Evolutionary conservation across 2,888 invertebrate species (phyloP).

Genomic region (Theretra japonica): DNA sequence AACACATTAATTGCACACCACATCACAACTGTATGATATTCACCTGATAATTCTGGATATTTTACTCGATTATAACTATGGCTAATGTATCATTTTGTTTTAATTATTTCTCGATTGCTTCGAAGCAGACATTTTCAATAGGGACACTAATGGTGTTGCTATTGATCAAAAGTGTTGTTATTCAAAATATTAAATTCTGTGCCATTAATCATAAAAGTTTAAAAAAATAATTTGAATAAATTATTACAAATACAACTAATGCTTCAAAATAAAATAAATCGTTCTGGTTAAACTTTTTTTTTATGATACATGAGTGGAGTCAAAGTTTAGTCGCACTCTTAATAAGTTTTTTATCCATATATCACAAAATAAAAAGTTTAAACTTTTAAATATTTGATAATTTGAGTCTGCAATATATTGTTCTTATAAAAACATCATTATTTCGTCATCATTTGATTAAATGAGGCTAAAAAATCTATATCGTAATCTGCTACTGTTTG

Average conservation of each 20-base stretch:
- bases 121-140: conserved; percentile 80
- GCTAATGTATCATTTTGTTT: conserved; percentile 68
- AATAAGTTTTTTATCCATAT: too few species aligned
- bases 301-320: too few species aligned
- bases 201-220: background rate
- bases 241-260: background rate
- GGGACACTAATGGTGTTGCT: conserved; percentile 59
- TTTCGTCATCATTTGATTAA: conserved; percentile 19
- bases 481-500: conserved; percentile 57
- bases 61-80: conserved; percentile 58
- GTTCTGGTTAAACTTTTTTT: background rate
- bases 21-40: conserved; percentile 56
- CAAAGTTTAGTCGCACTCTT: too few species aligned
- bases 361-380: background rate
- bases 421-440: conserved; percentile 34
- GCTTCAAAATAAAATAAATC: background rate
- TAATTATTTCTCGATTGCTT: conserved; percentile 71
- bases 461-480: conserved; percentile 29
- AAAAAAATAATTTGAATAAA: background rate
- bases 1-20: conserved; percentile 57
- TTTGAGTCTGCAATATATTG: background rate
- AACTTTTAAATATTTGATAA: background rate
- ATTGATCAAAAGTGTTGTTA: background rate
- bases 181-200: background rate
- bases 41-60: conserved; percentile 68